Evolutionary conservation across 2,888 invertebrate species (phyloP).

Genomic region (Plebejus argus): DNA sequence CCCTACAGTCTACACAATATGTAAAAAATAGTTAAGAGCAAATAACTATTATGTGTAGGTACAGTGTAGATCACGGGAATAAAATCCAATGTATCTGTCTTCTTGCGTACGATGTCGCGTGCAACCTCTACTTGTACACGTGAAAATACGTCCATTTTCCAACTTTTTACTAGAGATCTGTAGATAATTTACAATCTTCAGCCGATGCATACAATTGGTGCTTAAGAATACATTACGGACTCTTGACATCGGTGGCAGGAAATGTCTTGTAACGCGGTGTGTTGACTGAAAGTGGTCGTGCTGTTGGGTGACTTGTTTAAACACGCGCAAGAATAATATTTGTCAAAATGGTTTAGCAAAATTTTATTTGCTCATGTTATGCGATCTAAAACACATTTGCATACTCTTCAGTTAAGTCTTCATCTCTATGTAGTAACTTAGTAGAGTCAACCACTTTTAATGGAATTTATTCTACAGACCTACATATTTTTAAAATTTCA

Average conservation of each 20-base stretch:
- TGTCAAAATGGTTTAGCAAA: constrained; percentile 40
- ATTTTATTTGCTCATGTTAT: constrained; percentile 32
- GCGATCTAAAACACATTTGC: constrained; percentile 28
- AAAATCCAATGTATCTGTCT: too few species aligned
- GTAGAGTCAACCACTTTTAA: too few species aligned
- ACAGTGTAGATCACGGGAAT: too few species aligned
- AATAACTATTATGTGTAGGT: too few species aligned
- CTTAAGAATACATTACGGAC: constrained; percentile 47
- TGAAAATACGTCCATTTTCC: background rate
- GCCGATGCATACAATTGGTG: constrained; percentile 14
- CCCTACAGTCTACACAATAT: too few species aligned
- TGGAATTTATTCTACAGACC: too few species aligned
- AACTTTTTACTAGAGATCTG: background rate
- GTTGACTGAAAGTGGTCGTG: constrained; percentile 49
- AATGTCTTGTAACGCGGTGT: constrained; percentile 48
- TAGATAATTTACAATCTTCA: background rate
- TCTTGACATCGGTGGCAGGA: constrained; percentile 61
- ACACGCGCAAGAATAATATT: constrained; percentile 42
- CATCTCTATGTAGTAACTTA: background rate
- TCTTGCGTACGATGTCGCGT: too few species aligned
- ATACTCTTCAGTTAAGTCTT: background rate
- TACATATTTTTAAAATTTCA: too few species aligned
- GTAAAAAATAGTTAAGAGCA: too few species aligned
- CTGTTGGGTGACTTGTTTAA: constrained; percentile 45
- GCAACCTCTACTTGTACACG: too few species aligned